phyloP scores from a whole-genome alignment of 2,888 invertebrate species.

The Oscheius sp. region DNA sequence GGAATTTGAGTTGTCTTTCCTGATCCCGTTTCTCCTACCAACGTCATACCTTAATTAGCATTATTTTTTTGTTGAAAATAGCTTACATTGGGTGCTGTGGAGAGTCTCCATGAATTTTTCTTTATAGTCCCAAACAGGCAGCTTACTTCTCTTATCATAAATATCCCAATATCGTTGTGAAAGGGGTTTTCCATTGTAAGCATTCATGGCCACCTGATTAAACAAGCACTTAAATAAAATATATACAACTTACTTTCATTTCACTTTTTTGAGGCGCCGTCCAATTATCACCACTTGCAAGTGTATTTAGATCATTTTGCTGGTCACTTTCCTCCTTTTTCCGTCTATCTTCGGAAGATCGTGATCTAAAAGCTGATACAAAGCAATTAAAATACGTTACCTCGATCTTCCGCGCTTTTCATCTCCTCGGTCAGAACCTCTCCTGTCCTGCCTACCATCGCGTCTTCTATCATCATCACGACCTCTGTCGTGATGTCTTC shows the following conservation, averaged over 20 bases:
- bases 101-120: constrained; percentile 91
- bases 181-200: constrained; percentile 83
- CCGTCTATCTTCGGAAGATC: constrained; percentile 19
- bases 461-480: constrained; percentile 17
- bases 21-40: constrained; percentile 99
- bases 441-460: background rate
- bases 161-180: constrained; percentile 88
- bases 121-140: constrained; percentile 98
- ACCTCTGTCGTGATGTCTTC: constrained; percentile 22
- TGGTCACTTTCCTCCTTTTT: too few relatives aligned
- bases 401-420: too few relatives aligned
- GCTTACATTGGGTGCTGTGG: constrained; percentile 81
- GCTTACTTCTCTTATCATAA: constrained; percentile 84
- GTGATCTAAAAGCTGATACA: constrained; percentile 22
- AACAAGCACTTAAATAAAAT: background rate
- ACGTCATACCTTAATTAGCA: constrained; percentile 61
- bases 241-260: constrained; percentile 4
- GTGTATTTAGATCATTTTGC: background rate
- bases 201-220: constrained; percentile 74
- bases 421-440: constrained; percentile 8
- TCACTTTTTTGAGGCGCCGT: constrained; percentile 1
- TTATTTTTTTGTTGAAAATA: background rate
- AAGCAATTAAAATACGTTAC: too few relatives aligned
- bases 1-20: constrained; percentile 99
- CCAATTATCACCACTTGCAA: too few relatives aligned